Evolutionary conservation across 2,113 vertebrate species (phyloP).

Genomic region (Arenaria interpres): DNA sequence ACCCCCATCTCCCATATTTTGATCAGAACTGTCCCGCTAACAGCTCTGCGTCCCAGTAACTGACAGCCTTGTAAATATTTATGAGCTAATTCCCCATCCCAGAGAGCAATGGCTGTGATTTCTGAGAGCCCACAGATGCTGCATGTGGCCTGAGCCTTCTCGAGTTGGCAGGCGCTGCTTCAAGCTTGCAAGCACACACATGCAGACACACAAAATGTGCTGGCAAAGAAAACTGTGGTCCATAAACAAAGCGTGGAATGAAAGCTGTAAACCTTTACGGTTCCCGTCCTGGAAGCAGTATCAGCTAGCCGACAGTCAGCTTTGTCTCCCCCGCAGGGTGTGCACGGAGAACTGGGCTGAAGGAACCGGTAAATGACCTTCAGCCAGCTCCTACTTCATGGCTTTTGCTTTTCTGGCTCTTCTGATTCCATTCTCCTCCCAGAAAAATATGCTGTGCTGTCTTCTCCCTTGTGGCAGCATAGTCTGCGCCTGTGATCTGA

Average conservation of each 20-base stretch:
- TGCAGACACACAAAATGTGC: neutral
- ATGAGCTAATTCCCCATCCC: neutral
- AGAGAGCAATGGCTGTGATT: neutral
- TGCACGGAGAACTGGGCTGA: neutral
- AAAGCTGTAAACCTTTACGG: neutral
- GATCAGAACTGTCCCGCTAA: neutral
- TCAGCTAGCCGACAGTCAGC: neutral
- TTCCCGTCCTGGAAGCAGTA: neutral
- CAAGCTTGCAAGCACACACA: neutral
- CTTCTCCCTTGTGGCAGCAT: neutral
- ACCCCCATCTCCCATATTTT: neutral
- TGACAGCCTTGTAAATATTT: conserved; percentile 26
- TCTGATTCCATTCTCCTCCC: neutral
- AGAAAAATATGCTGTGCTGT: neutral
- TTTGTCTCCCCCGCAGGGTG: neutral
- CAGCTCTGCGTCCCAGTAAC: neutral
- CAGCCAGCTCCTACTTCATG: neutral
- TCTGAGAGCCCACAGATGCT: neutral
- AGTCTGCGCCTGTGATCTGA: neutral
- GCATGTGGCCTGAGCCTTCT: neutral
- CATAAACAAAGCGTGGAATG: neutral
- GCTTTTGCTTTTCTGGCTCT: neutral
- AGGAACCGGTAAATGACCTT: neutral
- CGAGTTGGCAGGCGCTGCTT: neutral
- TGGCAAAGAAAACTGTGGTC: neutral